phyloP scores from a whole-genome alignment of 2,797 vertebrate species.

The Falco cherrug region DNA sequence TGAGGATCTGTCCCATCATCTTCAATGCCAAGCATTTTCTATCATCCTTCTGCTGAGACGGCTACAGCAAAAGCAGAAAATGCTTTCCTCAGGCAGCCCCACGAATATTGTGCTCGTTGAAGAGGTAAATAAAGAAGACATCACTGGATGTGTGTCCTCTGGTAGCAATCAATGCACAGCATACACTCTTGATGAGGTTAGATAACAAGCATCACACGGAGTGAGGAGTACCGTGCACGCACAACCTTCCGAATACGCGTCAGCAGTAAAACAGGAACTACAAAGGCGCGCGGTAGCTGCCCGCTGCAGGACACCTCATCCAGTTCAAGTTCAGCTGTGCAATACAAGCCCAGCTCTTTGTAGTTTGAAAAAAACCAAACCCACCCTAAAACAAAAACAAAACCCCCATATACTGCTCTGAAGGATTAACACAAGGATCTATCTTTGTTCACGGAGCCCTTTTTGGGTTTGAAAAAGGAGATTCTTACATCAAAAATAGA shows the following conservation, averaged over 20 bases:
- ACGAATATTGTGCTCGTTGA: neutral
- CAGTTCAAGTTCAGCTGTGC: constrained; percentile 1
- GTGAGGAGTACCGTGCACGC: neutral
- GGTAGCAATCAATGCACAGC: constrained; percentile 32
- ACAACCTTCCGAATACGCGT: constrained; percentile 17
- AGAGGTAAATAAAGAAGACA: constrained; percentile 44
- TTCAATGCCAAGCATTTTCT: neutral
- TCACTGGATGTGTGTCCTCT: neutral
- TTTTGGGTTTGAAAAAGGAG: constrained; percentile 6
- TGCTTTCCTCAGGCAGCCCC: neutral
- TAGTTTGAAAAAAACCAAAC: neutral
- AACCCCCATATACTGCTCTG: neutral
- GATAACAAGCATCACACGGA: constrained; percentile 39
- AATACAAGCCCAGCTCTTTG: neutral
- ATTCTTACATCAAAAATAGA: constrained; percentile 50
- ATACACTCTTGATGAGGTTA: constrained; percentile 44
- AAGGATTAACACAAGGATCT: constrained; percentile 22
- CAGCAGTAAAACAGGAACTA: constrained; percentile 47
- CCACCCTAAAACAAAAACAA: neutral
- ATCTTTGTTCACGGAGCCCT: constrained; percentile 19
- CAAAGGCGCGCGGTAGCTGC: constrained; percentile 46
- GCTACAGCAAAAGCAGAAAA: neutral
- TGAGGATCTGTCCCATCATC: neutral
- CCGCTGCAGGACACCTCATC: constrained; percentile 29
- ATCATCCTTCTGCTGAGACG: neutral